phyloP scores from a whole-genome alignment of 1,140 invertebrate genomes.

The Apocrypta bakeri region DNA sequence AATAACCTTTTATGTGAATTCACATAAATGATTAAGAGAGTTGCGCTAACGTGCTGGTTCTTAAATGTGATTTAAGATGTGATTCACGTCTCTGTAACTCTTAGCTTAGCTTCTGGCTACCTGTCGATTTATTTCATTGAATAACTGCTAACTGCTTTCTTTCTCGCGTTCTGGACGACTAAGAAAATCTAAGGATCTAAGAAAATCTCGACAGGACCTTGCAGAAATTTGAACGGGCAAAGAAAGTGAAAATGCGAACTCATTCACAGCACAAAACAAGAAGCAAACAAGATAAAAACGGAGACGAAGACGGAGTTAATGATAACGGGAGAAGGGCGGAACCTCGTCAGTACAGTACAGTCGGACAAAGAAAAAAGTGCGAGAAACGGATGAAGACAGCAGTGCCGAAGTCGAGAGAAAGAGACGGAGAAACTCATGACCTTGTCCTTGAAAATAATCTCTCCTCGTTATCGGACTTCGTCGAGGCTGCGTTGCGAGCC shows the following conservation, averaged over 20 bases:
- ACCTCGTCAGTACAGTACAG: not conserved
- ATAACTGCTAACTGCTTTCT: not conserved
- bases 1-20: no score
- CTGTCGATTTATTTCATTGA: constrained; percentile 1
- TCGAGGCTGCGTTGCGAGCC: constrained; percentile 54
- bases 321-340: constrained; percentile 39
- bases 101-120: not conserved
- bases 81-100: not conserved
- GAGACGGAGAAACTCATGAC: constrained; percentile 48
- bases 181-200: no score
- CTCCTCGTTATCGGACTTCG: constrained; percentile 71
- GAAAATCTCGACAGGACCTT: no score
- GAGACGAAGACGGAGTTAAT: constrained; percentile 26
- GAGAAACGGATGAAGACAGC: not conserved
- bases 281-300: constrained; percentile 21
- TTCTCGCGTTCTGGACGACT: not conserved
- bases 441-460: constrained; percentile 73
- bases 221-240: no score
- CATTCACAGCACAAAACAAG: not conserved
- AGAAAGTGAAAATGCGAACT: not conserved
- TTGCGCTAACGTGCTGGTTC: no score
- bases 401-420: constrained; percentile 6
- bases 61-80: not conserved
- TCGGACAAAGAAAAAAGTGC: not conserved
- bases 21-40: no score